Evolutionary conservation across 2,888 invertebrate species (phyloP), one percentile per base, ranked within the genome.

Genomic region (Pyralis farinalis): DNA sequence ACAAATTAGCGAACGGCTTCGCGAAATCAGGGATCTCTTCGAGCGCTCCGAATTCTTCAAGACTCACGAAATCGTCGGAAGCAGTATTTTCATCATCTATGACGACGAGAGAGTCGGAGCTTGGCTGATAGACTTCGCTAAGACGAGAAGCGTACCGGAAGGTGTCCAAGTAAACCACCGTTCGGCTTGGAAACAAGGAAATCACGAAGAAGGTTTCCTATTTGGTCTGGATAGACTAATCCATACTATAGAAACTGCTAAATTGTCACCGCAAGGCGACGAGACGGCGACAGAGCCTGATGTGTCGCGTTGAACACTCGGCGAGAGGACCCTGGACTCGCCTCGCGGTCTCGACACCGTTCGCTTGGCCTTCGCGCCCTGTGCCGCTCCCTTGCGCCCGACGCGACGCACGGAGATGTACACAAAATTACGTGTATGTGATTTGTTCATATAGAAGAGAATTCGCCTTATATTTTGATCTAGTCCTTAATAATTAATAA

Each of bases 51-150:
- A 93, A 25, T 96, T 94, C 77, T 98, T 98, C 79, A 93, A 92
- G 61, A 92, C 90, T 10, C 97, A 98, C 70, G 98, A 98, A 91
- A 96, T 98, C 43, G 94, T 97, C 62, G 97, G 97, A 25, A 97
- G 97, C 80, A 97, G 97, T 77, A 92, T 98, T 54, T 94, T 99
- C 63, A 94, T 99, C 61, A 95, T 98, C 47, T 97, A 97, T 73
- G 98, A 99, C 71, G 92, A 95, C 43, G 92, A 93, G 45, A 94
- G 94, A 61, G 95, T 95, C 25, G 97, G 97, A 12, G 97, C 95
- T 5, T 99, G 98, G 98, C 90, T 99, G 55, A 99, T 99, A 48
- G 99, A 99, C 75, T 99, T 99, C 72, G 98, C 98, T 34, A 99
- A 99, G 74, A 97, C 97, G 0, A 91, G 94, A 39, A 90, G 91